phyloP scores from a whole-genome alignment of 2,113 vertebrate species.

The Ivindomyrus marchei region DNA sequence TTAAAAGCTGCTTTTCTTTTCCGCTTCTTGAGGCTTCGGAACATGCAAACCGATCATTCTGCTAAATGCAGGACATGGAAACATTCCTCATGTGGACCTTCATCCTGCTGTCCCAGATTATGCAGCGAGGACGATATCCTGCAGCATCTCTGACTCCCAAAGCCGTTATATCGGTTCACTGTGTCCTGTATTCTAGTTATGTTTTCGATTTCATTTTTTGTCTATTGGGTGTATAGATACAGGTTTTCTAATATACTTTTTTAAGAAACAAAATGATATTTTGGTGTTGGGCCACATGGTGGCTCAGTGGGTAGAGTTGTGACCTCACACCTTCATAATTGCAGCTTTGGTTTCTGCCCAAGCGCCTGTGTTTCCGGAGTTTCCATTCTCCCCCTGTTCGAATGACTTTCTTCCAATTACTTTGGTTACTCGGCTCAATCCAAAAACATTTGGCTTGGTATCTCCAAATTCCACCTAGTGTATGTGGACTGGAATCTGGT shows the following conservation, averaged over 20 bases:
- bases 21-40: background rate
- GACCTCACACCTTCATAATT: background rate
- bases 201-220: background rate
- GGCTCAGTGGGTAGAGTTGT: background rate
- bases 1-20: background rate
- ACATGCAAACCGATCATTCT: background rate
- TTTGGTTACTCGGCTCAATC: background rate
- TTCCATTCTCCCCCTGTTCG: background rate
- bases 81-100: background rate
- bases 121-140: background rate
- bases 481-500: background rate
- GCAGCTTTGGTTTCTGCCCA: background rate
- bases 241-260: background rate
- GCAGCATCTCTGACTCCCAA: background rate
- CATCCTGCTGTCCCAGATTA: background rate
- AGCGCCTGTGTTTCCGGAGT: background rate
- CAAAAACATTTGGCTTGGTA: background rate
- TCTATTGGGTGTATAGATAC: background rate
- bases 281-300: background rate
- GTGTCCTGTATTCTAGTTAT: background rate
- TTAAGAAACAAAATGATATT: background rate
- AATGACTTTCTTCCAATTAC: background rate
- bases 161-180: background rate
- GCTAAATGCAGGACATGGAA: background rate
- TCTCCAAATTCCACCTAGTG: background rate